Percentiles rank a stretch among this genome's conserved stretches.
These are phyloP conservation scores for Hemicentrotus pulcherrimus DNA, from an alignment of 35 echinoderm and acorn worm genomes.

Conservation along the genomic window DNA sequence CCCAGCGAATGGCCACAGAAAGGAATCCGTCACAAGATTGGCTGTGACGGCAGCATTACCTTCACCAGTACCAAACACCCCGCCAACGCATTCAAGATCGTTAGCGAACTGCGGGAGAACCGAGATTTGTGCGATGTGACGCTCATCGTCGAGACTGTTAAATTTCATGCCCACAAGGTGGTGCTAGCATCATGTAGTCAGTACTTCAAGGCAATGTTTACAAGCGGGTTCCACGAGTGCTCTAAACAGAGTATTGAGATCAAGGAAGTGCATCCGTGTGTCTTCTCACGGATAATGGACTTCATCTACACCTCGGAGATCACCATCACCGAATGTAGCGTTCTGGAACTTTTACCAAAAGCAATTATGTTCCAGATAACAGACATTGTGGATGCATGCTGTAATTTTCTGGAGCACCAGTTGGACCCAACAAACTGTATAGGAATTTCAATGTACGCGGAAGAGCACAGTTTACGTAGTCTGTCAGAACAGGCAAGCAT, in stretches of 20 bases:
- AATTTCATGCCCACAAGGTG: constrained; percentile 85
- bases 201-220: constrained; percentile 97
- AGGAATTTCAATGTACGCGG: constrained; percentile 85
- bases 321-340: constrained; percentile 76
- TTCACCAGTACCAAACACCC: constrained; percentile 78
- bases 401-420: constrained; percentile 83
- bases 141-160: constrained; percentile 76
- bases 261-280: constrained; percentile 90
- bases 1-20: constrained; percentile 32
- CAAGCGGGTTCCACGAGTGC: constrained; percentile 87
- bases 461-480: constrained; percentile 69
- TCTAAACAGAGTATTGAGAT: constrained; percentile 79
- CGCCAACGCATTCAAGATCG: constrained; percentile 71
- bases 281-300: constrained; percentile 86
- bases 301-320: constrained; percentile 95
- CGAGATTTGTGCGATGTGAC: constrained; percentile 86
- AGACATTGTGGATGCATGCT: constrained; percentile 85
- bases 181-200: constrained; percentile 92
- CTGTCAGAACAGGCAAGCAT: constrained; percentile 66
- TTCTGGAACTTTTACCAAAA: constrained; percentile 82
- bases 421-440: constrained; percentile 96
- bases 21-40: constrained; percentile 29
- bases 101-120: constrained; percentile 83
- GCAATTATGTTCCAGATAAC: constrained; percentile 94
- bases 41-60: constrained; percentile 65